Evolutionary conservation across 2,113 vertebrate genomes (phyloP).

Genomic region (Neodontobutis hainanensis): DNA sequence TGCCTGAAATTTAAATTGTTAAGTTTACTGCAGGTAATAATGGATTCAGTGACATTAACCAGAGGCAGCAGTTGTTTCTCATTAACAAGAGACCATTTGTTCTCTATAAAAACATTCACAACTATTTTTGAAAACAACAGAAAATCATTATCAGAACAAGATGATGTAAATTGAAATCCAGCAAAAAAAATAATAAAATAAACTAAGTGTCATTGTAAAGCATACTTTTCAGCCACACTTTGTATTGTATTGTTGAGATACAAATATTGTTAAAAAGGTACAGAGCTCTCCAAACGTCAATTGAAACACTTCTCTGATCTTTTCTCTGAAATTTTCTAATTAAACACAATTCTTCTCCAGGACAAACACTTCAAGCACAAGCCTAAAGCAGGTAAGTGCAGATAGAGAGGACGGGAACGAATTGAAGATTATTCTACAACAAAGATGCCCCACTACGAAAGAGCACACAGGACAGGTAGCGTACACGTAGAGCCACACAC

Average conservation of each 20-base stretch:
- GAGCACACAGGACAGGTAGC: neutral
- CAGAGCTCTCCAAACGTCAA: too few species aligned
- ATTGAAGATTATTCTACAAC: slow-evolving; percentile 1
- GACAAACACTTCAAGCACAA: neutral
- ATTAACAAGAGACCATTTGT: neutral
- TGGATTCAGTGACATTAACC: slow-evolving; percentile 15
- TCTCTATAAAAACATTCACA: neutral
- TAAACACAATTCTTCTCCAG: neutral
- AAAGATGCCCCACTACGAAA: neutral
- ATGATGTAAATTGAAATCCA: neutral
- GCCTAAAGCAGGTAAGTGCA: neutral
- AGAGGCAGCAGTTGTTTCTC: slow-evolving; percentile 15
- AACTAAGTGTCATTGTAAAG: too few species aligned
- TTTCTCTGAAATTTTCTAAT: neutral
- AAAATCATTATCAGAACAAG: neutral
- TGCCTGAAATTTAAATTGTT: slow-evolving; percentile 15
- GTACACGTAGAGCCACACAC: neutral
- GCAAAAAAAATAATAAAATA: too few species aligned
- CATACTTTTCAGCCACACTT: too few species aligned
- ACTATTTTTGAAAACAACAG: slow-evolving; percentile 5
- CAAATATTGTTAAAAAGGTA: too few species aligned
- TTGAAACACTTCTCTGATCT: neutral
- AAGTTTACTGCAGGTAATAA: slow-evolving; percentile 11
- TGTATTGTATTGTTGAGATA: too few species aligned
- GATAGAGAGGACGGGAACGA: slow-evolving; percentile 1